These are phyloP conservation scores for Beaufortia kweichowensis DNA, from an alignment of 2,113 vertebrate genomes.

Conservation along the genomic window DNA sequence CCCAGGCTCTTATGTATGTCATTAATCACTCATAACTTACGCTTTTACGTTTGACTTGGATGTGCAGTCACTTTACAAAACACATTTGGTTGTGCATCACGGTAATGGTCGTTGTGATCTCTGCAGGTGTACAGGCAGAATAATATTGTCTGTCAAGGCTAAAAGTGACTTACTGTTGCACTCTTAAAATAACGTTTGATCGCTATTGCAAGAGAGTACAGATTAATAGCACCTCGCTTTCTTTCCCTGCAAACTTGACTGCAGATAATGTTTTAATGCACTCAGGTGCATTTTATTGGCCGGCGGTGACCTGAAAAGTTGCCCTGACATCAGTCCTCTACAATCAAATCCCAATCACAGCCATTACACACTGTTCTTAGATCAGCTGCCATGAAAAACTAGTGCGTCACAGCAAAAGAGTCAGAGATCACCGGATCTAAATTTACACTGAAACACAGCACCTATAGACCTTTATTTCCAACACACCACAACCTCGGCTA, in stretches of 20 bases:
- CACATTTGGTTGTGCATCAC: neutral
- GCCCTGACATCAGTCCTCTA: neutral
- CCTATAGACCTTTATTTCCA: constrained; percentile 10
- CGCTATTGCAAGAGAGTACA: too few relatives aligned
- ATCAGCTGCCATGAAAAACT: constrained; percentile 9
- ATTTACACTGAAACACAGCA: constrained; percentile 37
- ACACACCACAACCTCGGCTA: constrained; percentile 1
- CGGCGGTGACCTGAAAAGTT: neutral
- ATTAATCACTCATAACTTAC: constrained; percentile 2
- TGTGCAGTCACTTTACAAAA: neutral
- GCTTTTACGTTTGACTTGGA: neutral
- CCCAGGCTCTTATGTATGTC: neutral
- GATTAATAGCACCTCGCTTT: neutral
- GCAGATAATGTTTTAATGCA: neutral
- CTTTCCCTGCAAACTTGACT: neutral
- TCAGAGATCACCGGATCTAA: constrained; percentile 44
- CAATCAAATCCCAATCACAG: neutral
- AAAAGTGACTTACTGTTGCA: neutral
- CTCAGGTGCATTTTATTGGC: too few relatives aligned
- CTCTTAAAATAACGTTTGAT: neutral
- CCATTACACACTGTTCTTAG: neutral
- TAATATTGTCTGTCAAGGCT: neutral
- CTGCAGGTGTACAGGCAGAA: neutral
- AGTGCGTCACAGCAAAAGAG: constrained; percentile 51
- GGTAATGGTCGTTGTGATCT: constrained; percentile 17